Evolutionary conservation across 1,140 invertebrate genomes (phyloP), one percentile per base, ranked within the genome.

Genomic region (Drosophila arawakana): DNA sequence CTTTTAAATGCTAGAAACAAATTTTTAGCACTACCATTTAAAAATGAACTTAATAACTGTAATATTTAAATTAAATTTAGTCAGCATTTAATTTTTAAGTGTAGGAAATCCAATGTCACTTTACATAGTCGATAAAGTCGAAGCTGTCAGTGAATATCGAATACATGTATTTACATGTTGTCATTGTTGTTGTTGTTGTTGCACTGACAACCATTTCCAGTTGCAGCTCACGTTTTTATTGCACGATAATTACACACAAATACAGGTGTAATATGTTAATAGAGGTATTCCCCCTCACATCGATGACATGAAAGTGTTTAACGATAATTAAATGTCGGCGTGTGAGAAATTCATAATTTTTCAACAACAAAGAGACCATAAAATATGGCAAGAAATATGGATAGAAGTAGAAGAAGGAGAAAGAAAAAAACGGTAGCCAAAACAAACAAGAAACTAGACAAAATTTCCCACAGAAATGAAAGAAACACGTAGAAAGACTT

Each of bases 161-260:
- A 54, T 37, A 54, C 50, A 43, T 37, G 35, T 47, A 73, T 54
- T 67, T 15, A 50, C 10, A 10, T 37, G 21, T 50, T 34, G 37
- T 34, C 15, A 18, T 59, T 13, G 4, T 13, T n/a, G 5, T 13
- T n/a, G 5, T 13, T 13, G 6, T 11, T 15, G 43, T 41, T 57
- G 13, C 54, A 60, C 8, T 59, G 71, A 37, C 41, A 13, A 60
- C 10, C 9, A 43, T 55, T 72, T 71, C 1, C 67, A 71, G 76
- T 59, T 86, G 80, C 82, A 77, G 75, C 68, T 88, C 82, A 86
- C 82, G 82, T 88, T 85, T 78, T 85, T 67, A 86, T 88, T 88
- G 83, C 73, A 88, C 69, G 83, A 83, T 82, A 86, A 86, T 86
- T 74, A 79, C 44, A 80, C 62, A 69, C 69, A 54, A 1, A 25